Percentiles rank a stretch among this genome's conserved stretches.
phyloP scores from a whole-genome alignment of 1,140 invertebrate species.

The Platyura marginata region DNA sequence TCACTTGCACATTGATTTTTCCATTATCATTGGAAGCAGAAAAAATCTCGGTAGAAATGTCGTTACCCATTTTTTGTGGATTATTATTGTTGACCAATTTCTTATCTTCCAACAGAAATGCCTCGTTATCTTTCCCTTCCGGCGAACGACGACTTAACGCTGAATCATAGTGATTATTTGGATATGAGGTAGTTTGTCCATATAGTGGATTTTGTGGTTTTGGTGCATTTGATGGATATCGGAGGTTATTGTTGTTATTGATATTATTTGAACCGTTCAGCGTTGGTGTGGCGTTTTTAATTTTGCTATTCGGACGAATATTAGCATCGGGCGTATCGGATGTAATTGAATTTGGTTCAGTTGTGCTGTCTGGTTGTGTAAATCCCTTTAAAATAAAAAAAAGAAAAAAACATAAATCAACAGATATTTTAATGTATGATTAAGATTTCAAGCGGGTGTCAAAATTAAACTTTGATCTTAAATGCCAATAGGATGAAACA shows the following conservation, averaged over 20 bases:
- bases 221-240: neutral
- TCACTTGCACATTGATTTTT: slow-evolving; percentile 76
- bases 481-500: too few species aligned
- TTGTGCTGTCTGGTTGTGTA: neutral
- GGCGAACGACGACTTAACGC: slow-evolving; percentile 30
- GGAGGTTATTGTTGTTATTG: slow-evolving; percentile 1
- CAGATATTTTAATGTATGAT: neutral
- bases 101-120: slow-evolving; percentile 35
- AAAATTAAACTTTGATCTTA: neutral
- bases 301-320: neutral
- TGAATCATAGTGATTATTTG: slow-evolving; percentile 1
- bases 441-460: neutral
- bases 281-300: neutral
- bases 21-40: slow-evolving; percentile 62
- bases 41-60: slow-evolving; percentile 19
- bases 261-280: slow-evolving; percentile 1
- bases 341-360: neutral
- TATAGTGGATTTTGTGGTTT: neutral
- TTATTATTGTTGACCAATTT: slow-evolving; percentile 4
- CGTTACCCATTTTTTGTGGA: slow-evolving; percentile 2
- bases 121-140: slow-evolving; percentile 60
- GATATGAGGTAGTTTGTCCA: neutral
- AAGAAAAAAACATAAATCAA: neutral
- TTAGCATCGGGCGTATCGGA: neutral
- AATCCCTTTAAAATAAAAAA: neutral